Evolutionary conservation across 2,888 invertebrate species (phyloP).

Genomic region (Chydorus sphaericus): DNA sequence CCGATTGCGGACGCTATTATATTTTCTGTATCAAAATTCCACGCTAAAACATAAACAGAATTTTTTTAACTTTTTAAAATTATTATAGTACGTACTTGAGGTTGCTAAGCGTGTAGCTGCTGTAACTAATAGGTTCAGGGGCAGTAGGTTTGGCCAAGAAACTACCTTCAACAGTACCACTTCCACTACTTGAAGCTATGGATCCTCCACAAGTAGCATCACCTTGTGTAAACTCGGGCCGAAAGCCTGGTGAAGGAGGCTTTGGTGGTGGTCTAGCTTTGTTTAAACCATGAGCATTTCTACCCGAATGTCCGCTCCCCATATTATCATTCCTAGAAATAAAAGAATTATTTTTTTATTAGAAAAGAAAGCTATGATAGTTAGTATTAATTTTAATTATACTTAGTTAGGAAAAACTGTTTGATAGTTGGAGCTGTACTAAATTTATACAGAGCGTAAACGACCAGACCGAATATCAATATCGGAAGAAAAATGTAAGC

Average conservation of each 20-base stretch:
- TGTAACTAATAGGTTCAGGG: slow-evolving; percentile 26
- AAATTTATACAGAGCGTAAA: slow-evolving; percentile 31
- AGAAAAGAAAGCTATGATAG: too few species aligned
- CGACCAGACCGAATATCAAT: slow-evolving; percentile 26
- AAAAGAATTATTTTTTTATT: background rate
- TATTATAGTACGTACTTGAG: background rate
- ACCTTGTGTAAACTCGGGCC: slow-evolving; percentile 24
- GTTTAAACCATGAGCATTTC: slow-evolving; percentile 14
- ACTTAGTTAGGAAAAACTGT: slow-evolving; percentile 14
- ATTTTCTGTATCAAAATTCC: slow-evolving; percentile 9
- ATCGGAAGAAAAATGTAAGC: slow-evolving; percentile 26
- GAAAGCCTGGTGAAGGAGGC: slow-evolving; percentile 26
- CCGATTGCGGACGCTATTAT: too few species aligned
- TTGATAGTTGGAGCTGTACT: slow-evolving; percentile 24
- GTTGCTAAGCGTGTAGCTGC: slow-evolving; percentile 26
- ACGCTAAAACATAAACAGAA: background rate
- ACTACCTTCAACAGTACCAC: slow-evolving; percentile 21
- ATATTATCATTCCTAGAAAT: slow-evolving; percentile 18
- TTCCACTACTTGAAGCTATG: too few species aligned
- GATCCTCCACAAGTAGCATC: too few species aligned
- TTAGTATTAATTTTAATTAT: slow-evolving; percentile 4
- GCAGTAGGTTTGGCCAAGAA: slow-evolving; percentile 27
- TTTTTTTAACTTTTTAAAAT: background rate
- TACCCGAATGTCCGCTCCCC: slow-evolving; percentile 23
- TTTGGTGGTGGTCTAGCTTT: too few species aligned